Evolutionary conservation across 92 coral and sea anemone species (phyloP).

Genomic region (Anthopleura xanthogrammica): DNA sequence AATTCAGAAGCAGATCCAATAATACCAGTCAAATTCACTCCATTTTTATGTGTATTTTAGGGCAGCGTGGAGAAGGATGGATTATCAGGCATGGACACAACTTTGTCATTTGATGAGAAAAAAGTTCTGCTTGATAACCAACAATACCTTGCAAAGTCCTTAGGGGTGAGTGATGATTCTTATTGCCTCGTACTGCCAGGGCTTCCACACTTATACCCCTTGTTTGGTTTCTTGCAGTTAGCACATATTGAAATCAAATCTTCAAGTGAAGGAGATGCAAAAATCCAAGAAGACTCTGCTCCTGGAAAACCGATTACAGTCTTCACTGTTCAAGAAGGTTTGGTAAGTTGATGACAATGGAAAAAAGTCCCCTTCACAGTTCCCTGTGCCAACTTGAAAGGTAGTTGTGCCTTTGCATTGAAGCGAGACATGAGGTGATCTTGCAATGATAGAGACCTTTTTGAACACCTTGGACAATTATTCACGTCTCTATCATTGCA

Average conservation of each 20-base stretch:
- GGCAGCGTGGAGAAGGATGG: constrained; percentile 90
- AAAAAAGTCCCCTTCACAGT: no score
- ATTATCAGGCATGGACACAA: constrained; percentile 84
- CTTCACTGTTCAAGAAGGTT: constrained; percentile 51
- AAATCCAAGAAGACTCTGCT: constrained; percentile 89
- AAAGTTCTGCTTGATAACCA: constrained; percentile 76
- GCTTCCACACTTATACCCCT: neutral
- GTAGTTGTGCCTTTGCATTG: no score
- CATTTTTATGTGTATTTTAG: constrained; percentile 39
- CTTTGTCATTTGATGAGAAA: constrained; percentile 83
- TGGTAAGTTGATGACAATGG: constrained; percentile 27
- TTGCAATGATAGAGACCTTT: no score
- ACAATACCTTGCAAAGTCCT: constrained; percentile 78
- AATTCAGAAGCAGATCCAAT: neutral
- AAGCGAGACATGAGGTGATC: no score
- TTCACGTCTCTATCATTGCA: no score
- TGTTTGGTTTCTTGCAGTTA: constrained; percentile 47
- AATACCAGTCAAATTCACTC: neutral
- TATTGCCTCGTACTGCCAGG: neutral
- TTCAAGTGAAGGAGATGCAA: constrained; percentile 83
- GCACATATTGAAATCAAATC: constrained; percentile 72
- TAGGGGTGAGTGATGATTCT: constrained; percentile 59
- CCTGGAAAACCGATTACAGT: constrained; percentile 97
- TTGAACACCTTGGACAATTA: no score
- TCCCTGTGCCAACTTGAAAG: no score